phyloP scores from a whole-genome alignment of 2,113 vertebrate species.

The Corydoras sp. region DNA sequence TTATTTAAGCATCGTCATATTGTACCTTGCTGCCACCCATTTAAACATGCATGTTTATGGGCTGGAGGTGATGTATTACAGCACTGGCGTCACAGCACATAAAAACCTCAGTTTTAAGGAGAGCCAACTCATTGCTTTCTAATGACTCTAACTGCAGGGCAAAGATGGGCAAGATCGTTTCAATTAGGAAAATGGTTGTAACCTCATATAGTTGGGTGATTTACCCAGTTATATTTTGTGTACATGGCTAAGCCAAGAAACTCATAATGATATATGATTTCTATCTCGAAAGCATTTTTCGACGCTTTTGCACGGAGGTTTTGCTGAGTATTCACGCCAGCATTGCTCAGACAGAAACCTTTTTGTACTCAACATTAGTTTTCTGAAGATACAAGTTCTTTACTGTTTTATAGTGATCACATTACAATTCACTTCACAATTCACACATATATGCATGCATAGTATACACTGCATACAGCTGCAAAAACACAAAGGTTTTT shows the following conservation, averaged over 20 bases:
- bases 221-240: conserved; percentile 44
- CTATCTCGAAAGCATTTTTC: no score
- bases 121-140: conserved; percentile 50
- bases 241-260: conserved; percentile 41
- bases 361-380: no score
- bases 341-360: no score
- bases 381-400: no score
- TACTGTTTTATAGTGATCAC: no score
- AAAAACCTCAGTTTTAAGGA: conserved; percentile 21
- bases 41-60: conserved; percentile 30
- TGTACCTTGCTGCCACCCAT: conserved; percentile 42
- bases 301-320: no score
- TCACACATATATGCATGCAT: no score
- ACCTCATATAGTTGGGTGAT: conserved; percentile 47
- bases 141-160: conserved; percentile 53
- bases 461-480: no score
- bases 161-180: conserved; percentile 53
- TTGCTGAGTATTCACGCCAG: no score
- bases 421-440: no score
- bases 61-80: conserved; percentile 5
- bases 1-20: neutral
- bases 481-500: no score
- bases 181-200: conserved; percentile 56
- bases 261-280: neutral
- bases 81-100: conserved; percentile 2